Percentiles rank a stretch among this genome's conserved stretches.
Conservation (phyloP, 2,113 vertebrate genomes). For the Albula goreensis region DNA sequence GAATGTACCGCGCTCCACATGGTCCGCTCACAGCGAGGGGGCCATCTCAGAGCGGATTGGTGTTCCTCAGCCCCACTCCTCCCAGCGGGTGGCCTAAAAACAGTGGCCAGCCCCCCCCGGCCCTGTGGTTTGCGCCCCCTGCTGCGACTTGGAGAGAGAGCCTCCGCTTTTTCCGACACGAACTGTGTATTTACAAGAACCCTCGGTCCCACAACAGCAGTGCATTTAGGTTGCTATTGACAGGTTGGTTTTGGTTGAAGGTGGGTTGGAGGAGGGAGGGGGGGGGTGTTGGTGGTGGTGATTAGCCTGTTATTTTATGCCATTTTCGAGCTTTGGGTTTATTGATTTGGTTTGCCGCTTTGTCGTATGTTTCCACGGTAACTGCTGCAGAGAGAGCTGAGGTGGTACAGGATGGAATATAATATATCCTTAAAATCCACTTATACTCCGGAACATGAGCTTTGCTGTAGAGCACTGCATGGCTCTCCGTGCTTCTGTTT, state of each 20-base stretch:
- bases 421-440: constrained; percentile 64
- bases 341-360: constrained; percentile 33
- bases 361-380: constrained; percentile 32
- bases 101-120: too few species aligned
- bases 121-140: too few species aligned
- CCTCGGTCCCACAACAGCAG: background rate
- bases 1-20: background rate
- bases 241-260: background rate
- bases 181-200: too few species aligned
- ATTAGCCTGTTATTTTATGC: background rate
- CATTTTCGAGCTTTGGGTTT: background rate
- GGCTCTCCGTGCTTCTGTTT: constrained; percentile 40
- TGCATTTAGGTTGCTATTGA: background rate
- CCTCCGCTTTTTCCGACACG: too few species aligned
- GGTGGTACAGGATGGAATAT: constrained; percentile 52
- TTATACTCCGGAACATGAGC: constrained; percentile 51
- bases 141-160: background rate
- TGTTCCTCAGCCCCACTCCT: constrained; percentile 4
- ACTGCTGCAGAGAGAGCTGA: constrained; percentile 23
- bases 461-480: background rate
- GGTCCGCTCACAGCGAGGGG: background rate
- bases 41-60: background rate
- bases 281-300: too few species aligned
- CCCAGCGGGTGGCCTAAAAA: background rate
- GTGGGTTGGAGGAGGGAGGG: background rate